Evolutionary conservation across 2,888 invertebrate species (phyloP).

Genomic region (Eucera pruinosa): DNA sequence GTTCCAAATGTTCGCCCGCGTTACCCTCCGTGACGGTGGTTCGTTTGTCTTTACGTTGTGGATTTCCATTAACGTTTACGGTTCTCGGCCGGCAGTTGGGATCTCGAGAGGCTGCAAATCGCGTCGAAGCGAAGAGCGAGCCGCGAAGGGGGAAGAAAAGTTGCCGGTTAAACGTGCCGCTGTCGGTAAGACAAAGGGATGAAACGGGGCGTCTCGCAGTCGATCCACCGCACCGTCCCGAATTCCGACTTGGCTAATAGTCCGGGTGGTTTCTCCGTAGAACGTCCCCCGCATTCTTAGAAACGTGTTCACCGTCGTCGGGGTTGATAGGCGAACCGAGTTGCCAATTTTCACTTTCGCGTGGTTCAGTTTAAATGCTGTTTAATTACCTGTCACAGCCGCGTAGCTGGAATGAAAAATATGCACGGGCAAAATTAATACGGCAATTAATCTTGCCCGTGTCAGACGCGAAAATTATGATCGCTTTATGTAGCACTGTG

Average conservation of each 20-base stretch:
- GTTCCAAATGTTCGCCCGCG: constrained; percentile 14
- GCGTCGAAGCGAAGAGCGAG: not conserved
- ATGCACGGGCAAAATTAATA: constrained; percentile 53
- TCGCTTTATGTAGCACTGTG: constrained; percentile 49
- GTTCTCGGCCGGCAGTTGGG: not conserved
- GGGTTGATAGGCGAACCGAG: constrained; percentile 1
- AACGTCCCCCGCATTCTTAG: not conserved
- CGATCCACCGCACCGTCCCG: constrained; percentile 28
- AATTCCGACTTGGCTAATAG: constrained; percentile 41
- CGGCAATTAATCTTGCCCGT: constrained; percentile 58
- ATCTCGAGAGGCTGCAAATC: constrained; percentile 16
- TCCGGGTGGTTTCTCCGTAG: not conserved
- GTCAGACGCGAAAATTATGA: constrained; percentile 58
- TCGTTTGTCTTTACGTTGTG: constrained; percentile 40
- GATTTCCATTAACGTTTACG: constrained; percentile 3
- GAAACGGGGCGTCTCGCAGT: not conserved
- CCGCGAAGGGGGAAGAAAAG: constrained; percentile 19
- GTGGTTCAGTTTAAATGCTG: constrained; percentile 46
- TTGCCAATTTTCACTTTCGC: constrained; percentile 45
- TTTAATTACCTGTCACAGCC: constrained; percentile 59
- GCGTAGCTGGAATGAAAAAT: constrained; percentile 48
- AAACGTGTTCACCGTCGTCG: not conserved
- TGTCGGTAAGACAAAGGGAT: constrained; percentile 39
- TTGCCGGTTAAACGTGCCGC: not conserved
- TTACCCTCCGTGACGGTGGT: constrained; percentile 38